Evolutionary conservation across 2,797 vertebrate genomes (phyloP), one percentile per base, ranked within the genome.

Genomic region (Sebastes aleutianus): DNA sequence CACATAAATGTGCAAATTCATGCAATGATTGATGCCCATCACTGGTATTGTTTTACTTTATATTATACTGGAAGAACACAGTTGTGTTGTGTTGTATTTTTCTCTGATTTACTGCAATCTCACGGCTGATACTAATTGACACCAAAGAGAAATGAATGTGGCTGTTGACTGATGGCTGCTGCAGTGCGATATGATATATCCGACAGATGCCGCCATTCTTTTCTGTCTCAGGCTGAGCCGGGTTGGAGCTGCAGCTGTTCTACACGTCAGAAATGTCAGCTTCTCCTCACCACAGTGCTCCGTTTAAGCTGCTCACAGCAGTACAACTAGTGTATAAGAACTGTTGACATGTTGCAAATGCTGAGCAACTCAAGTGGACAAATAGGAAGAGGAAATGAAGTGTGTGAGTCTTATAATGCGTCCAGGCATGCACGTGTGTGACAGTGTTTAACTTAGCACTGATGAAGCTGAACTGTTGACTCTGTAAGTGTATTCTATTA

Each of bases 181-280:
- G 31, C 43, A 47, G 47, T 18, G 39, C 24, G 26, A 75, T 84
- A 58, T 65, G 58, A 68, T 79, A 62, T 20, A 65, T 78, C 16
- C 63, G 68, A n/a, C 74, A 74, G 68, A 83, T 72, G 62, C 58
- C 16, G 24, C 29, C 61, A 31, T 57, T 71, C 34, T 62, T 65
- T 18, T 79, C 57, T 29, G 58, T 50, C 24, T 59, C 36, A n/a
- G 59, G 5, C 63, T 24, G 61, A 61, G 64, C 32, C 26, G 9
- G 24, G 64, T 8, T 13, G 31, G 54, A 67, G 62, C 18, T 74
- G 80, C 84, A 88, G 86, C 84, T 88, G 82, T 36, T 86, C 58
- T n/a, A 32, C 69, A 32, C 27, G 82, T 83, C 77, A n/a, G 58
- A 83, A 79, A 63, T 12, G 58, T 77, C 75, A 47, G 70, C 64